Base-by-base conservation (phyloP, 1,140 invertebrate species). In the Pseudachorutes palmiensis region DNA sequence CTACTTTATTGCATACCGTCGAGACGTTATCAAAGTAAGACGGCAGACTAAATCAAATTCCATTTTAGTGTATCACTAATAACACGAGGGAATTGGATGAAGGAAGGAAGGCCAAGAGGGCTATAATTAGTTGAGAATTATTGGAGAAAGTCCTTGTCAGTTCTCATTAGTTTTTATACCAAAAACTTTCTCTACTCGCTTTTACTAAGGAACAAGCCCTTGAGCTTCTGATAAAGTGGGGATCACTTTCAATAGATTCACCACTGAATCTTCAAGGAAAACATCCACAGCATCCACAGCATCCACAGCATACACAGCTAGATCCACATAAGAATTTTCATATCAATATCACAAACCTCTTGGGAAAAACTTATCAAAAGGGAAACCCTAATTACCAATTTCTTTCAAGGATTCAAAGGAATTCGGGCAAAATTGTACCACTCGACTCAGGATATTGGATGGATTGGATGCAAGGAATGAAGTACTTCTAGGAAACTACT, bases 1-100 rank as follows among this genome's bases (percentile, higher is more conserved):
- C 45, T 92, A 90, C 76, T 93, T 92, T 76, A 83, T 89, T 58
- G 90, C 88, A 61, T 92, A 91, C 78, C 86, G 70, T 2, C 70
- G 69, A 19, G 70, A 73, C 29, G 62, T 68, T n/a, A 65, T 71
- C 29, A 73, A 73, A 66, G 72, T 73, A 64, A 61, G 57, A 29
- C 51, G n/a, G 28, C 29, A n/a, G n/a, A 30, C 48, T 26, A 14
- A 1, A 22, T 63, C 48, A 45, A 45, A 45, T 9, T 45, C 19
- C 19, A 45, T 12, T 12, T 12, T 12, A 45, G 36, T 45, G 36
- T 45, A 19, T 45, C 19, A 12, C 19, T 9, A 45, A 45, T 45
- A 45, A 45, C 9, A 45, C 9, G 9, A 45, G 9, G 36, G 19
- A 45, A 45, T 9, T 45, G 19, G 19, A 45, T 19, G 9, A 12